A percentile compares a stretch with the other conserved stretches of the same genome.
phyloP scores from a whole-genome alignment of 1,140 invertebrate genomes.

The Drosophila ficusphila region DNA sequence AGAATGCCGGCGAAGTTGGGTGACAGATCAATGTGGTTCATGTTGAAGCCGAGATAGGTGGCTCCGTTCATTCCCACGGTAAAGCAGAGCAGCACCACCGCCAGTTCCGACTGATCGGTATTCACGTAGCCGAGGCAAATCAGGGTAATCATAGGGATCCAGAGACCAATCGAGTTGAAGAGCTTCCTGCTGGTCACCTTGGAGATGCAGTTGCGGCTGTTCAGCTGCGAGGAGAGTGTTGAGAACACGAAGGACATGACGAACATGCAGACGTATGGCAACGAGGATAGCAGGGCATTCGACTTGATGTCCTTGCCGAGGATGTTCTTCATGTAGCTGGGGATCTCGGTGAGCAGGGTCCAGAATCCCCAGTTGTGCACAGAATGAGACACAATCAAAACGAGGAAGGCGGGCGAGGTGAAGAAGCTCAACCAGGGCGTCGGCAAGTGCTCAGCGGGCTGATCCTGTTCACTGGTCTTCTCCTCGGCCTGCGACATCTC shows the following conservation, averaged over 20 bases:
- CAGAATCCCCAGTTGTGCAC: slow-evolving; percentile 98
- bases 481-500: slow-evolving; percentile 76
- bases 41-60: slow-evolving; percentile 89
- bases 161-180: slow-evolving; percentile 88
- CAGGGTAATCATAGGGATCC: slow-evolving; percentile 87
- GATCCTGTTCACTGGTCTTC: slow-evolving; percentile 8
- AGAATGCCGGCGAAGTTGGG: slow-evolving; percentile 91
- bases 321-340: slow-evolving; percentile 94
- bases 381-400: slow-evolving; percentile 92
- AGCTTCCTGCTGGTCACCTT: slow-evolving; percentile 87
- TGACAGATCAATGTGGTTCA: slow-evolving; percentile 90
- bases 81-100: slow-evolving; percentile 87
- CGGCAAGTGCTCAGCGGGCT: slow-evolving; percentile 43
- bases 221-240: slow-evolving; percentile 85
- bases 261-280: slow-evolving; percentile 93
- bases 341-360: slow-evolving; percentile 95
- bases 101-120: slow-evolving; percentile 84
- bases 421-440: slow-evolving; percentile 90
- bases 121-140: slow-evolving; percentile 87
- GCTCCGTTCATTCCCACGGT: slow-evolving; percentile 92
- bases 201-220: slow-evolving; percentile 86
- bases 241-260: slow-evolving; percentile 88
- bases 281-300: slow-evolving; percentile 89
- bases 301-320: slow-evolving; percentile 91
- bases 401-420: slow-evolving; percentile 92